Conservation (phyloP, 2,113 vertebrate genomes). For the Gallinago paraguaiae region DNA sequence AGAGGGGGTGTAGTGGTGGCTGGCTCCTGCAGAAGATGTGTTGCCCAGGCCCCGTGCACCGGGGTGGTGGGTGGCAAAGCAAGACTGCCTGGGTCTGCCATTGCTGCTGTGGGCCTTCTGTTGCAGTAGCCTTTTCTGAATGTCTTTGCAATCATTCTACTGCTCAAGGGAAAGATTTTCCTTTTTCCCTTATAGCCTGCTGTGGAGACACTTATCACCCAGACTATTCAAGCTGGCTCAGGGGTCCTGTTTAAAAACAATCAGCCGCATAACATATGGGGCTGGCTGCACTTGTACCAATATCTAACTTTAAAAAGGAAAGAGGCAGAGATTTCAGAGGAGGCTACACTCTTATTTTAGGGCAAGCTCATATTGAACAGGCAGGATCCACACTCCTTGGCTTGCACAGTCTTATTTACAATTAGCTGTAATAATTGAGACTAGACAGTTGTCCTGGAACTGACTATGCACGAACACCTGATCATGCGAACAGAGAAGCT, state of each 20-base stretch:
- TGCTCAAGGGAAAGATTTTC: slow-evolving; percentile 24
- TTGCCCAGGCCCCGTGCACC: rapidly evolving
- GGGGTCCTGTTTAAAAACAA: slow-evolving; percentile 14
- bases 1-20: rapidly evolving
- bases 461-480: slow-evolving; percentile 61
- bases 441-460: slow-evolving; percentile 62
- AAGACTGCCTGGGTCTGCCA: not conserved
- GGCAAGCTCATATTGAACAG: not conserved
- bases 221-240: slow-evolving; percentile 12
- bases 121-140: not conserved
- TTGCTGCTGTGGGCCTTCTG: rapidly evolving
- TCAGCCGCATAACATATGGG: not conserved
- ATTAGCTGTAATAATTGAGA: slow-evolving; percentile 70
- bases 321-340: not conserved
- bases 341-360: not conserved
- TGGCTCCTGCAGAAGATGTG: not conserved
- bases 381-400: not conserved
- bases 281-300: not conserved
- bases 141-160: not conserved
- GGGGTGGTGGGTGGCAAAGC: not conserved
- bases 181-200: not conserved
- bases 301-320: not conserved
- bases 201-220: slow-evolving; percentile 21
- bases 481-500: slow-evolving; percentile 56
- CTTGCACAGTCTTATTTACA: slow-evolving; percentile 1